Percentiles rank a stretch among this genome's conserved stretches.
Evolutionary conservation across 2,888 invertebrate genomes (phyloP).

Genomic region (Lycaena phlaeas): DNA sequence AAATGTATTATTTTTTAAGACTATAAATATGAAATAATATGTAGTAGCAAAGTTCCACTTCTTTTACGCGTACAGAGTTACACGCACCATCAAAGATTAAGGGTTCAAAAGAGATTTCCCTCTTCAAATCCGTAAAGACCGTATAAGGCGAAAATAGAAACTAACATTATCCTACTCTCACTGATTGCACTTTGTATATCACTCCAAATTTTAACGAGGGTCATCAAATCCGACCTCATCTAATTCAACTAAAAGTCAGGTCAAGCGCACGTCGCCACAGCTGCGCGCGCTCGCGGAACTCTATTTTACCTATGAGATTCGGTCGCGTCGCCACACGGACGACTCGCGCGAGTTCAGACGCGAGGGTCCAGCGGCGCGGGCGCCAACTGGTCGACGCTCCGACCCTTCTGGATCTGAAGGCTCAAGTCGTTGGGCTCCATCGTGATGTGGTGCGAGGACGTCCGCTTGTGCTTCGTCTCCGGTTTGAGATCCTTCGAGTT

Average conservation of each 20-base stretch:
- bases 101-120: neutral
- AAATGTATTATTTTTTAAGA: too few relatives aligned
- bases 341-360: slow-evolving; percentile 25
- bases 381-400: slow-evolving; percentile 56
- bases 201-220: slow-evolving; percentile 5
- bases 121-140: slow-evolving; percentile 1
- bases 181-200: slow-evolving; percentile 12
- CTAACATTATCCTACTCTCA: slow-evolving; percentile 10
- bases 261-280: slow-evolving; percentile 8
- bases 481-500: slow-evolving; percentile 70
- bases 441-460: slow-evolving; percentile 62
- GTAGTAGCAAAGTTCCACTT: too few relatives aligned
- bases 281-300: neutral
- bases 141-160: slow-evolving; percentile 10
- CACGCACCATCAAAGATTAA: slow-evolving; percentile 1
- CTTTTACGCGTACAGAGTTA: too few relatives aligned
- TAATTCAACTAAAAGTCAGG: slow-evolving; percentile 21
- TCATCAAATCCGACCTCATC: slow-evolving; percentile 10
- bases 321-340: slow-evolving; percentile 13
- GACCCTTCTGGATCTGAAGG: slow-evolving; percentile 51
- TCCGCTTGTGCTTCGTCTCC: slow-evolving; percentile 53
- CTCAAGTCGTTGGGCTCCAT: slow-evolving; percentile 51
- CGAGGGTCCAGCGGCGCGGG: slow-evolving; percentile 38
- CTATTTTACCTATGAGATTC: slow-evolving; percentile 23
- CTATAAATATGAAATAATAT: too few relatives aligned